Evolutionary conservation across 2,888 invertebrate species (phyloP), one percentile per base, ranked within the genome.

Genomic region (Junonia oenone): DNA sequence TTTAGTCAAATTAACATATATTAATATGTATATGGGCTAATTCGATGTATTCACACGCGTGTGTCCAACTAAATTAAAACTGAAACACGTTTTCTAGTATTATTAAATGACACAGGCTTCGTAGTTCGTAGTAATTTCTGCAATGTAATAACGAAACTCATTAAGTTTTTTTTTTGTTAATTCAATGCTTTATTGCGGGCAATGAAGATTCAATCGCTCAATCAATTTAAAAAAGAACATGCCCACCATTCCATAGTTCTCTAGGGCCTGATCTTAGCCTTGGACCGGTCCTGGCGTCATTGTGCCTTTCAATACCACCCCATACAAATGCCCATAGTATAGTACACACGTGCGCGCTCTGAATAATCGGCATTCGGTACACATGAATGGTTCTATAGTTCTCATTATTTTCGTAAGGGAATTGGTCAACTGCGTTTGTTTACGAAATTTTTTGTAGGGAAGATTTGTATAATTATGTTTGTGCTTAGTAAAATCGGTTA

Each of bases 291-390:
- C 52, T 58, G 63, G 59, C 64, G 60, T 52, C 54, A 68, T 65
- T 67, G 64, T 67, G 66, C 65, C 76, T 81, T 81, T 78, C 71
- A 77, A 75, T 65, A 51, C 58, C 65, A 66, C 76, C 78, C 78
- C 71, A 64, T 72, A 71, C 55, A 54, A 54, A 54, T 33, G 40
- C 13, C 48, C 31, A 54, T 54, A 53, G 47, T 40, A 43, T 43
- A 70, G 68, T 65, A 68, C 74, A 84, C 87, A 88, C 87, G 86
- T 87, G 87, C 85, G 81, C 75, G 58, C 68, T 66, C 68, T 70
- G 67, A 71, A 71, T 62, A 49, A 45, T 31, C 63, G 67, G 43
- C 43, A 26, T 43, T 26, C 43, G 38, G 38, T 63, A 68, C 69
- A 66, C 61, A 66, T 78, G 78, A 80, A 77, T 78, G 72, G 68